Conservation (phyloP, 53 echinoderm and acorn worm genomes). For the Luidia sarsii region DNA sequence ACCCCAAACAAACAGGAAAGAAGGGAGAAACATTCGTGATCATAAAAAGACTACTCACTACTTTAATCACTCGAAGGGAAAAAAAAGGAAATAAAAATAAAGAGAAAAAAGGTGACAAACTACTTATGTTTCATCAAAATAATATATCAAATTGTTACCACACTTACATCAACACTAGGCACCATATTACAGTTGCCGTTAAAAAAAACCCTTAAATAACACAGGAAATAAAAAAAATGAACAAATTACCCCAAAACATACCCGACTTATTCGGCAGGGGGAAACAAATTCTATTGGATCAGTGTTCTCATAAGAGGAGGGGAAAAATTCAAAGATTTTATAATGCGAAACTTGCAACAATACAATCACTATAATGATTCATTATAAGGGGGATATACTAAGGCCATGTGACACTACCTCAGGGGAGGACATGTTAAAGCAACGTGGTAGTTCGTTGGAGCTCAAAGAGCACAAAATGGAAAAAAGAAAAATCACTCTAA, state of each 20-base stretch:
- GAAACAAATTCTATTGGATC: neutral
- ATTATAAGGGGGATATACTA: too few relatives aligned
- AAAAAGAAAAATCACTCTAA: too few relatives aligned
- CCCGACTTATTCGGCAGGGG: constrained; percentile 11
- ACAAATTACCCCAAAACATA: too few relatives aligned
- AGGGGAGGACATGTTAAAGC: too few relatives aligned
- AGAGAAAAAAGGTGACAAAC: neutral
- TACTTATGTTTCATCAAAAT: constrained; percentile 46
- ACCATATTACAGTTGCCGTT: constrained; percentile 57
- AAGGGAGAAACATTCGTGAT: neutral
- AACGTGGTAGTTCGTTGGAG: too few relatives aligned
- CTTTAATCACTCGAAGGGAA: constrained; percentile 37
- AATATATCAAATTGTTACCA: constrained; percentile 34
- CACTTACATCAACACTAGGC: constrained; percentile 36
- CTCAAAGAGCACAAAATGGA: too few relatives aligned
- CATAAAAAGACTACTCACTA: constrained; percentile 27
- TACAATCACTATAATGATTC: too few relatives aligned
- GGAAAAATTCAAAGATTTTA: too few relatives aligned
- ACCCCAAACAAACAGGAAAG: neutral
- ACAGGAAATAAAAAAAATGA: constrained; percentile 9
- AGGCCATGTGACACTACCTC: too few relatives aligned
- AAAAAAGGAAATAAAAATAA: neutral
- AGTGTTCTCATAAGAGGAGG: constrained; percentile 46
- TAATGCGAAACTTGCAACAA: too few relatives aligned
- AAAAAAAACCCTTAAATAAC: too few relatives aligned